Evolutionary conservation across 2,797 vertebrate species (phyloP).

Genomic region (Chiloscyllium punctatum): DNA sequence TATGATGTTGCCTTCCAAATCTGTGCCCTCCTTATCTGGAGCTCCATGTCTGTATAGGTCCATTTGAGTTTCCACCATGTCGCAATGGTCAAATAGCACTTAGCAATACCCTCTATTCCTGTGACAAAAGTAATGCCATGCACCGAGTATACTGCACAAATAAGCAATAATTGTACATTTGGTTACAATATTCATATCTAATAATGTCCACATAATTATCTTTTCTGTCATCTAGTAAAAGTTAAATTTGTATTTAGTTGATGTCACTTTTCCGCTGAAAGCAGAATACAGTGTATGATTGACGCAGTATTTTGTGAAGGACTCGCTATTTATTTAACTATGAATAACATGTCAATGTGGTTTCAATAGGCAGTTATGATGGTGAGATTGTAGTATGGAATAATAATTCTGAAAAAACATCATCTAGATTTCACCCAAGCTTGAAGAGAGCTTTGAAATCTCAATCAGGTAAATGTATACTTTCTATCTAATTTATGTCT

Average conservation of each 20-base stretch:
- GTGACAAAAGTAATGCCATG: no score
- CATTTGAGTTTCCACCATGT: no score
- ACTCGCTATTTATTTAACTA: background rate
- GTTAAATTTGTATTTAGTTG: background rate
- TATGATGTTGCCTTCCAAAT: no score
- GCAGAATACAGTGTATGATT: background rate
- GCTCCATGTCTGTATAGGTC: no score
- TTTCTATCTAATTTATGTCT: background rate
- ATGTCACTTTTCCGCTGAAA: background rate
- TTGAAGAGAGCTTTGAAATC: slow-evolving; percentile 41
- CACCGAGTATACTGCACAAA: no score
- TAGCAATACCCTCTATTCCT: no score
- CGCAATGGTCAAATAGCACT: no score
- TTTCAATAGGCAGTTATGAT: slow-evolving; percentile 55
- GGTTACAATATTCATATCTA: background rate
- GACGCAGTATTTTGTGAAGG: background rate
- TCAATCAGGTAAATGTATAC: slow-evolving; percentile 46
- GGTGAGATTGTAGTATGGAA: slow-evolving; percentile 69
- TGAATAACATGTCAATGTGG: background rate
- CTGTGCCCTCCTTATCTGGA: no score
- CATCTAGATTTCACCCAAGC: slow-evolving; percentile 50
- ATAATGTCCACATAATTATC: background rate
- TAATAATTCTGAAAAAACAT: slow-evolving; percentile 61
- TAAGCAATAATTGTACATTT: background rate
- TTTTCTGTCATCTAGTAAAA: background rate